phyloP scores from a whole-genome alignment of 2,113 vertebrate genomes.

The Suncus etruscus region DNA sequence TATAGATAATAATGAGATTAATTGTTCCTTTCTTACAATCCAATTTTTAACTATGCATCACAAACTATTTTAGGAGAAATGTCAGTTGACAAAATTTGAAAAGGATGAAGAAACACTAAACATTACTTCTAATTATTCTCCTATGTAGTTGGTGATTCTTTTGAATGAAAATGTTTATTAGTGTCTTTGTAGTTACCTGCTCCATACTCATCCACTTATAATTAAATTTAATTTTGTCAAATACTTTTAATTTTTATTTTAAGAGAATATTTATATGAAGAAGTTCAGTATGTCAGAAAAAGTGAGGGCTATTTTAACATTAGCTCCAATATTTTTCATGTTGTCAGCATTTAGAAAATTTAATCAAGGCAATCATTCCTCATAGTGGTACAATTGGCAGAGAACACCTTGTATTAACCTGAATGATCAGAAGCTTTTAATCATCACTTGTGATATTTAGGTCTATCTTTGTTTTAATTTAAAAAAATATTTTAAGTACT shows the following conservation, averaged over 20 bases:
- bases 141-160: neutral
- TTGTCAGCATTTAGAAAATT: neutral
- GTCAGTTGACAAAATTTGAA: constrained; percentile 28
- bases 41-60: neutral
- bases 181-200: neutral
- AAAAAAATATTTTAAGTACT: neutral
- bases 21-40: neutral
- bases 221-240: constrained; percentile 24
- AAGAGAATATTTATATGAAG: neutral
- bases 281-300: constrained; percentile 14
- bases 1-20: constrained; percentile 5
- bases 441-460: neutral
- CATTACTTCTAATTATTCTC: neutral
- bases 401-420: neutral
- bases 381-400: neutral
- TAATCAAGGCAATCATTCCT: neutral
- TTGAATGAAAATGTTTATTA: neutral
- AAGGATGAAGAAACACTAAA: constrained; percentile 49
- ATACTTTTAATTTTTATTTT: constrained; percentile 47
- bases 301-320: neutral
- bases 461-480: neutral
- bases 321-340: neutral
- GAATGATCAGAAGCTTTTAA: neutral
- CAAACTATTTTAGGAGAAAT: constrained; percentile 31
- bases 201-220: neutral